Conservation (phyloP, 2,113 vertebrate species). For the Archilochus colubris region DNA sequence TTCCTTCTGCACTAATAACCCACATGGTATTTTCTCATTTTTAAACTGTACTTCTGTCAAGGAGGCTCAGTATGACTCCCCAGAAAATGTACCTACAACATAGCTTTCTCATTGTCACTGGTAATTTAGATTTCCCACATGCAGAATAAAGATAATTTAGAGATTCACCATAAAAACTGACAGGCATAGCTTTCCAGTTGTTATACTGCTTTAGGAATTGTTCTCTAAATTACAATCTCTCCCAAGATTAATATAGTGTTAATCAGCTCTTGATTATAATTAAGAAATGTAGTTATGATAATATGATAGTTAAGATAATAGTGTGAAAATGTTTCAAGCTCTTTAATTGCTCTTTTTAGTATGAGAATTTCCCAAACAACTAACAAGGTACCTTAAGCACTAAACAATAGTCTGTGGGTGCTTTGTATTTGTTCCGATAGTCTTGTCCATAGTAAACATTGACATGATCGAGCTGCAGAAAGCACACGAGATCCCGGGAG, state of each 20-base stretch:
- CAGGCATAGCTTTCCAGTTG: not conserved
- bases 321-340: not conserved
- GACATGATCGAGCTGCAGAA: slow-evolving; percentile 95
- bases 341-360: not conserved
- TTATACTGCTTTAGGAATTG: not conserved
- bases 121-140: not conserved
- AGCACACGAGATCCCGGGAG: slow-evolving; percentile 95
- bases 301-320: not conserved
- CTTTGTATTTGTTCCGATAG: slow-evolving; percentile 97
- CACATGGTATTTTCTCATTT: not conserved
- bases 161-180: not conserved
- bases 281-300: not conserved
- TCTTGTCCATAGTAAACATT: slow-evolving; percentile 98
- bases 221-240: not conserved
- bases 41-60: not conserved
- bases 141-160: not conserved
- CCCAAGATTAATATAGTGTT: not conserved
- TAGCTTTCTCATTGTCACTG: not conserved
- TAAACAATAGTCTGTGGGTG: slow-evolving; percentile 95
- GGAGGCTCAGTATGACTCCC: not conserved
- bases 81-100: not conserved
- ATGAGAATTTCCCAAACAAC: not conserved
- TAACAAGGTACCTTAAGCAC: slow-evolving; percentile 87
- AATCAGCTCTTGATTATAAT: not conserved
- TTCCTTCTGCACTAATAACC: not conserved